phyloP scores from a whole-genome alignment of 2,113 vertebrate species.

The Campylorhamphus procurvoides region DNA sequence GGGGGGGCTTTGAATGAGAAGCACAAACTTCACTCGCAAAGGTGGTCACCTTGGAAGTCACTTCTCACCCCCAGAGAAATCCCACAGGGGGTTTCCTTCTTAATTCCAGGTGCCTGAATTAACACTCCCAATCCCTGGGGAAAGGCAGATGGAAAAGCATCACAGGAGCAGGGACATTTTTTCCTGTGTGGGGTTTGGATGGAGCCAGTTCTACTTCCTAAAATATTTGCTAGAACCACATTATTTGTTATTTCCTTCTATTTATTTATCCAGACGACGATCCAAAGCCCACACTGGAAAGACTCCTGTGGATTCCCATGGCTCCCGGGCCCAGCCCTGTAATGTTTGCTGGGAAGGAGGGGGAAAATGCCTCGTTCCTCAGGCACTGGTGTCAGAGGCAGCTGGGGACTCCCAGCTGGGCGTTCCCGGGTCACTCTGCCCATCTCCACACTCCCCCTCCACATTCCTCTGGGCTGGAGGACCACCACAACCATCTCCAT shows the following conservation, averaged over 20 bases:
- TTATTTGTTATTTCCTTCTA: conserved; percentile 51
- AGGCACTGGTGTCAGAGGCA: neutral
- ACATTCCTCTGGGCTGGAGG: neutral
- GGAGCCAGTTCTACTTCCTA: neutral
- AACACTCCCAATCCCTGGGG: neutral
- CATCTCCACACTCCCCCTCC: neutral
- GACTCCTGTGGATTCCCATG: neutral
- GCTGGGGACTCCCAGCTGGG: neutral
- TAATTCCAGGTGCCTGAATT: neutral
- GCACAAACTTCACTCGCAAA: fast-evolving
- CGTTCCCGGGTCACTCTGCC: neutral
- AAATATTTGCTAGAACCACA: neutral
- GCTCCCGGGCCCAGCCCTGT: neutral
- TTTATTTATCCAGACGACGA: neutral
- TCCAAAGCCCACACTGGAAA: conserved; percentile 58
- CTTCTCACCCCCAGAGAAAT: neutral
- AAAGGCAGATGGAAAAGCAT: conserved; percentile 43
- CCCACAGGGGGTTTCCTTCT: neutral
- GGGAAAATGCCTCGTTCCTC: neutral
- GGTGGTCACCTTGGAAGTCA: neutral
- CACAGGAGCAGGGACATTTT: neutral
- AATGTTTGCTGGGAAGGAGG: neutral
- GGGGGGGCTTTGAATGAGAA: neutral
- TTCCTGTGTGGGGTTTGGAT: conserved; percentile 42
- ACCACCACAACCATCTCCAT: neutral